Conservation (phyloP, 1,140 invertebrate species). For the Drosophila ohnishii region DNA sequence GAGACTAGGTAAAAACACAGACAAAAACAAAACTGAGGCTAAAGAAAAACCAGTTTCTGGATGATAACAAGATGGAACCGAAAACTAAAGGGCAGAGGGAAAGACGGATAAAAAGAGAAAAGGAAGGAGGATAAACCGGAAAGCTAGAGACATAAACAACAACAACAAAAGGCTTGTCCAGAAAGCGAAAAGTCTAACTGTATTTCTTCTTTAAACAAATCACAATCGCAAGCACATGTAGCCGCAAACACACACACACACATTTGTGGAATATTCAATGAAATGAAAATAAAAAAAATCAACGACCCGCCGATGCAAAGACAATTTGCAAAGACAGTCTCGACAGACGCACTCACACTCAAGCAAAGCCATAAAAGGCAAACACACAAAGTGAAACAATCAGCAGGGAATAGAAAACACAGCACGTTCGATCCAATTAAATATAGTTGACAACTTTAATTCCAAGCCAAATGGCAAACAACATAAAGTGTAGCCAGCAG, state of each 20-base stretch:
- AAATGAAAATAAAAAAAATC: slow-evolving; percentile 31
- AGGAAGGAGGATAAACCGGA: slow-evolving; percentile 41
- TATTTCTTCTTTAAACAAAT: slow-evolving; percentile 42
- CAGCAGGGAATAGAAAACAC: slow-evolving; percentile 31
- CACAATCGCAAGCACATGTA: slow-evolving; percentile 37
- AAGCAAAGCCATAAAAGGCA: slow-evolving; percentile 22
- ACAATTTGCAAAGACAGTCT: slow-evolving; percentile 59
- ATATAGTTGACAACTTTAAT: slow-evolving; percentile 56
- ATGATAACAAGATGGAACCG: slow-evolving; percentile 33
- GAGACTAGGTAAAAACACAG: slow-evolving; percentile 30
- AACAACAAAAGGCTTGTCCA: slow-evolving; percentile 29
- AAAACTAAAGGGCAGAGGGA: slow-evolving; percentile 14
- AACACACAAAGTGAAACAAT: slow-evolving; percentile 28
- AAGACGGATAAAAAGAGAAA: neutral
- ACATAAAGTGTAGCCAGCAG: slow-evolving; percentile 14
- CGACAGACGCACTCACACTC: slow-evolving; percentile 32
- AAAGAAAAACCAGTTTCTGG: slow-evolving; percentile 61
- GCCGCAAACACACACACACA: slow-evolving; percentile 18
- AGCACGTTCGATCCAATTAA: slow-evolving; percentile 53
- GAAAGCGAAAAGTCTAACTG: slow-evolving; percentile 61
- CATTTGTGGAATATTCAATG: slow-evolving; percentile 50
- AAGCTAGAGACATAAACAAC: slow-evolving; percentile 34
- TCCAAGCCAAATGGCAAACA: slow-evolving; percentile 31
- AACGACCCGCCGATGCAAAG: slow-evolving; percentile 54
- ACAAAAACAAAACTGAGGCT: slow-evolving; percentile 38